Conservation (phyloP, 1,140 invertebrate genomes). For the Pogonognathellus flavescens region DNA sequence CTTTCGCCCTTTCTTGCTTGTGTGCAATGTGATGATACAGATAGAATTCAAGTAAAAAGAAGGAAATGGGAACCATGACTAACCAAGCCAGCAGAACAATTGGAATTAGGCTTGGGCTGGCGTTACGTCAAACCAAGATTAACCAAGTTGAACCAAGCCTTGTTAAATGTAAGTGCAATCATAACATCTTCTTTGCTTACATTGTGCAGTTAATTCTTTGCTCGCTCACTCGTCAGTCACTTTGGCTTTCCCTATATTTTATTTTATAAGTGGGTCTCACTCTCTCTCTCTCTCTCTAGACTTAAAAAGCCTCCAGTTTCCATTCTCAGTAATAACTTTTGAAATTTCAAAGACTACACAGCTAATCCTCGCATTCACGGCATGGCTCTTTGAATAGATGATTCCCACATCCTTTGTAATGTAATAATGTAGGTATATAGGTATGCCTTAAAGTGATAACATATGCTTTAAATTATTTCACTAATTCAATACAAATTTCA, state of each 20-base stretch:
- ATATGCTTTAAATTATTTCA: too few species aligned
- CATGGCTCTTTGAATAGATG: too few species aligned
- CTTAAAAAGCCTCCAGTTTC: too few species aligned
- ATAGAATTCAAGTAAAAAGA: slow-evolving; percentile 21
- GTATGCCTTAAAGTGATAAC: too few species aligned
- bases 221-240: background rate
- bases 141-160: slow-evolving; percentile 19
- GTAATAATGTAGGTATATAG: too few species aligned
- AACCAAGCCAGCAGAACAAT: slow-evolving; percentile 38
- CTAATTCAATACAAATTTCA: too few species aligned
- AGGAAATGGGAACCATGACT: background rate
- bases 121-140: slow-evolving; percentile 11
- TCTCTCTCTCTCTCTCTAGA: too few species aligned
- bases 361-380: too few species aligned
- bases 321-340: background rate
- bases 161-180: background rate
- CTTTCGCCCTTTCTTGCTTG: background rate
- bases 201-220: slow-evolving; percentile 4
- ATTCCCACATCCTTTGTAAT: too few species aligned
- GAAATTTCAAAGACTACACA: background rate
- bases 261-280: too few species aligned
- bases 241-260: background rate
- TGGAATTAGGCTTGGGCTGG: slow-evolving; percentile 24
- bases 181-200: background rate
- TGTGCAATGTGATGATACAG: slow-evolving; percentile 27